These are phyloP conservation scores for Tamandua tetradactyla DNA, from an alignment of 2,797 vertebrate species.

Conservation along the genomic window DNA sequence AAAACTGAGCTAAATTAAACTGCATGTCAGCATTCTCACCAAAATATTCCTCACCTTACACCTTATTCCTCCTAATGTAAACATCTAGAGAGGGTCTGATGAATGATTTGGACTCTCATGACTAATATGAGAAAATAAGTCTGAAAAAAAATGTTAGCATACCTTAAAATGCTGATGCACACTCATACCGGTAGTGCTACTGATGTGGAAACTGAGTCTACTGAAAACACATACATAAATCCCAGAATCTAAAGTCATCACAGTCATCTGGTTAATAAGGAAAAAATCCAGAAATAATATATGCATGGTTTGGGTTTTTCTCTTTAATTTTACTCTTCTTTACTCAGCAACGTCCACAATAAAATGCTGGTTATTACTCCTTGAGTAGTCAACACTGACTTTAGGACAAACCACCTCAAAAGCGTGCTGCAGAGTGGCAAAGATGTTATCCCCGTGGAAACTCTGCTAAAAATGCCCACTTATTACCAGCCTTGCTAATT, in stretches of 20 bases:
- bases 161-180: background rate
- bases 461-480: background rate
- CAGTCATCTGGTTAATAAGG: background rate
- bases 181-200: background rate
- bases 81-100: background rate
- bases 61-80: background rate
- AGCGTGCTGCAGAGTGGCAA: background rate
- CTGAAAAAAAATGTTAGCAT: background rate
- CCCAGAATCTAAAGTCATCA: background rate
- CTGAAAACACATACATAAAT: slow-evolving; percentile 1
- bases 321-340: background rate
- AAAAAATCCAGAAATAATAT: background rate
- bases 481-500: slow-evolving; percentile 50
- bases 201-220: background rate
- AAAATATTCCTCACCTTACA: background rate
- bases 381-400: background rate
- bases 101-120: background rate
- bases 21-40: background rate
- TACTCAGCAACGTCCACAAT: background rate
- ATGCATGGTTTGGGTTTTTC: background rate
- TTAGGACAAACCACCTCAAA: slow-evolving; percentile 6
- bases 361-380: slow-evolving; percentile 28
- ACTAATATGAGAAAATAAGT: background rate
- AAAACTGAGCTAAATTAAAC: background rate
- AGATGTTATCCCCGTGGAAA: background rate